Conservation (phyloP, 2,888 invertebrate genomes). For the Psylliodes chrysocephalus region DNA sequence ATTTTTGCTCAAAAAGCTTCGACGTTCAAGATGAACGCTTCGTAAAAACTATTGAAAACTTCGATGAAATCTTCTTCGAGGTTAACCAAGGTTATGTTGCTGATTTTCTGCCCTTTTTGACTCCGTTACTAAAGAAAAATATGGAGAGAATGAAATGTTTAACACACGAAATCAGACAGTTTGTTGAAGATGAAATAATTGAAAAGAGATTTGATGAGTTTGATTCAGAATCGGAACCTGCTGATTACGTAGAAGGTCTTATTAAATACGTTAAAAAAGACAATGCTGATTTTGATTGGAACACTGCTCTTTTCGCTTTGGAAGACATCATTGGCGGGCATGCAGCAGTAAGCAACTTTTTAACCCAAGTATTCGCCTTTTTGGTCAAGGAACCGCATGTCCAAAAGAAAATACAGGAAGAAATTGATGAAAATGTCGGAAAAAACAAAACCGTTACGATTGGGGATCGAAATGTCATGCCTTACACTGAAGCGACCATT, state of each 20-base stretch:
- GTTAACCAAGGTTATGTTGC: conserved; percentile 76
- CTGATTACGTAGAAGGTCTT: conserved; percentile 71
- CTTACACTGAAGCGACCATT: conserved; percentile 71
- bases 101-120: conserved; percentile 73
- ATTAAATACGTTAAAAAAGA: conserved; percentile 67
- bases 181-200: conserved; percentile 67
- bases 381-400: conserved; percentile 67
- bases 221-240: conserved; percentile 54
- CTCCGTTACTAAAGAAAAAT: conserved; percentile 67
- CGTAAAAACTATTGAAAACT: conserved; percentile 66
- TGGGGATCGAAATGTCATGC: conserved; percentile 66
- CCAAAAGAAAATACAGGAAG: conserved; percentile 67
- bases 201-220: conserved; percentile 62
- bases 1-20: conserved; percentile 70
- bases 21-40: conserved; percentile 64
- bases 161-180: conserved; percentile 68
- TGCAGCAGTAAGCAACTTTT: conserved; percentile 72
- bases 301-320: conserved; percentile 66
- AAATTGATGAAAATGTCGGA: conserved; percentile 65
- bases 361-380: conserved; percentile 70
- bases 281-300: conserved; percentile 63
- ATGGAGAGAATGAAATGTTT: conserved; percentile 66
- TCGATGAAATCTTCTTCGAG: conserved; percentile 74
- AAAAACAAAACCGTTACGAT: conserved; percentile 54
- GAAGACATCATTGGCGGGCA: conserved; percentile 69